These are phyloP conservation scores for Epizoanthus scotinus DNA, from an alignment of 92 coral and sea anemone species.

Conservation along the genomic window DNA sequence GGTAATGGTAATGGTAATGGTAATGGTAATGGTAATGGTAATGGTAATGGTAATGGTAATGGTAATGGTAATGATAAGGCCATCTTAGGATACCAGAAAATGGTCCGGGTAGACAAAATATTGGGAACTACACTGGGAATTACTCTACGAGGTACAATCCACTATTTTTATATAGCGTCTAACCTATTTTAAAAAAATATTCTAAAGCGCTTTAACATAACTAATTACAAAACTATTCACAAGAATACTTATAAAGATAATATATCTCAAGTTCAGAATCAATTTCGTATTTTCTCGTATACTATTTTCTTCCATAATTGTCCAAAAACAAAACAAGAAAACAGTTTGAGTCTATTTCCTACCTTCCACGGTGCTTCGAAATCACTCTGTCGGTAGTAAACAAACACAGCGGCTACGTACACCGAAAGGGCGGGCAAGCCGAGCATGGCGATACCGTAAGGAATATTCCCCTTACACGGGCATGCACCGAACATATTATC, in stretches of 20 bases:
- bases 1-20: no score
- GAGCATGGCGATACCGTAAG: constrained; percentile 51
- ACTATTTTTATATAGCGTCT: no score
- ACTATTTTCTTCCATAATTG: neutral
- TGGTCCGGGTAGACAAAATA: neutral
- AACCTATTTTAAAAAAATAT: no score
- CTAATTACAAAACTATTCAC: no score
- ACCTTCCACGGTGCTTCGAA: constrained; percentile 55
- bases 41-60: neutral
- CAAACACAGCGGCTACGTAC: constrained; percentile 39
- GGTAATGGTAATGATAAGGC: neutral
- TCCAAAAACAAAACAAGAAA: no score
- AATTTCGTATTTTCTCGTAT: no score
- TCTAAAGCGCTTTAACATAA: no score
- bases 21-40: no score
- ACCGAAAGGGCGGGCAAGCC: constrained; percentile 45
- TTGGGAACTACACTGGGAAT: neutral
- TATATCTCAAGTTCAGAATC: neutral
- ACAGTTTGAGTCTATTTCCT: neutral
- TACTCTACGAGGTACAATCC: no score
- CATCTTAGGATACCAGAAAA: neutral
- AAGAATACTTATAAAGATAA: neutral
- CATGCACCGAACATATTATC: constrained; percentile 13
- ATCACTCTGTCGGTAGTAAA: constrained; percentile 50
- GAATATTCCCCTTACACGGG: constrained; percentile 48